Evolutionary conservation across 1,140 invertebrate species (phyloP).

Genomic region (Ephestia elutella): DNA sequence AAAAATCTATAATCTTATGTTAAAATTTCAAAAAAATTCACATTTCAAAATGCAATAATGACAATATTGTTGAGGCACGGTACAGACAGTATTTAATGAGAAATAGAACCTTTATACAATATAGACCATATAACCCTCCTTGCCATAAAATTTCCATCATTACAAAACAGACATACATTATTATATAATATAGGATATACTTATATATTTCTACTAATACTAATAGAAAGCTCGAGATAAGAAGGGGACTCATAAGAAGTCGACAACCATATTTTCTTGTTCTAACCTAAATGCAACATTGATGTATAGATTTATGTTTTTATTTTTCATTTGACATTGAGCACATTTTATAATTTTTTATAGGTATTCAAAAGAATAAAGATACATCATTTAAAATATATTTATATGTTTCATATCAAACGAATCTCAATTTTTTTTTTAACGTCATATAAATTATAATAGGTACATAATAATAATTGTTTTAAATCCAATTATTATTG

Average conservation of each 20-base stretch:
- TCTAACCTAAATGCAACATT: conserved; percentile 12
- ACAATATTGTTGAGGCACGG: no score
- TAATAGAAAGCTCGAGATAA: conserved; percentile 70
- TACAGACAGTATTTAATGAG: no score
- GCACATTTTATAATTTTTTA: background rate
- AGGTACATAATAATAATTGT: conserved; percentile 31
- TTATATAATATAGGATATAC: conserved; percentile 37
- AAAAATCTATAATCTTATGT: no score
- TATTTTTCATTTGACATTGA: background rate
- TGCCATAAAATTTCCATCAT: conserved; percentile 18
- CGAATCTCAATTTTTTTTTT: no score
- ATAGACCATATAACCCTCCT: background rate
- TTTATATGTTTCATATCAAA: no score
- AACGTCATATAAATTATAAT: no score
- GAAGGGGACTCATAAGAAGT: conserved; percentile 63
- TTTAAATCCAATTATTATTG: conserved; percentile 21
- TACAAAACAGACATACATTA: conserved; percentile 31
- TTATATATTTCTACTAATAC: conserved; percentile 37
- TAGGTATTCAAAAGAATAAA: background rate
- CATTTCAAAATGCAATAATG: no score
- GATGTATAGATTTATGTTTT: background rate
- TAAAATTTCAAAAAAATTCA: no score
- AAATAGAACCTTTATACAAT: no score
- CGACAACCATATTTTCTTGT: conserved; percentile 52
- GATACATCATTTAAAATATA: background rate